A percentile compares a stretch with the other conserved stretches of the same genome.
Evolutionary conservation across 2,797 vertebrate genomes (phyloP).

Genomic region (Jordanella pulchra): DNA sequence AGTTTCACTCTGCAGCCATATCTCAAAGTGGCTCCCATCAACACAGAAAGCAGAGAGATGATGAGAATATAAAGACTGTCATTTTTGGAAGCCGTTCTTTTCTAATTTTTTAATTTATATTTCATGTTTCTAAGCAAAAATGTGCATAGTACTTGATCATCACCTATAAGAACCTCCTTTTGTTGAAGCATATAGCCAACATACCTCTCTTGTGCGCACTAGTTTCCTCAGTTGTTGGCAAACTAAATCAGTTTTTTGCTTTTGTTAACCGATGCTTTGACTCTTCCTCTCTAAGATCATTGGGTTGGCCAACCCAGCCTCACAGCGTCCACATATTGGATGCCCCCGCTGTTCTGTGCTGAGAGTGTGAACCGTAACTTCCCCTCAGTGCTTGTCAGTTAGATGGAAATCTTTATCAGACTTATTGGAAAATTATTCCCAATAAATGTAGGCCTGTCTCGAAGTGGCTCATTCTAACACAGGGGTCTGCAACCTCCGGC

Average conservation of each 20-base stretch:
- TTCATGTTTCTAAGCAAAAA: background rate
- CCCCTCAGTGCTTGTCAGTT: background rate
- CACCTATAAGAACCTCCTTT: background rate
- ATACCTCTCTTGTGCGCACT: background rate
- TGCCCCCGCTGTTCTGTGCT: background rate
- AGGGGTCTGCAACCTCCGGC: background rate
- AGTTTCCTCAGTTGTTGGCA: constrained; percentile 39
- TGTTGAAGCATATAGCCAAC: background rate
- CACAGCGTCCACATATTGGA: background rate
- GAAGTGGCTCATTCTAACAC: background rate
- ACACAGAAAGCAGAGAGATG: constrained; percentile 1
- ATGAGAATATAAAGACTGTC: background rate
- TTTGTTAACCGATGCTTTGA: constrained; percentile 30
- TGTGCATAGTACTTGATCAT: constrained; percentile 1
- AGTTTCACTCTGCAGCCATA: constrained; percentile 19
- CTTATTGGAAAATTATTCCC: background rate
- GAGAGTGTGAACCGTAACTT: background rate
- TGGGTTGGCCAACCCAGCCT: background rate
- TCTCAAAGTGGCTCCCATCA: constrained; percentile 1
- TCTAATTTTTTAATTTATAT: no score
- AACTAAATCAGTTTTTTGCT: constrained; percentile 55
- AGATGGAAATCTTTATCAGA: background rate
- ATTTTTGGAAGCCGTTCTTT: background rate
- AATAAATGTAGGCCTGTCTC: background rate
- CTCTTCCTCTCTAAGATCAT: constrained; percentile 30